Base-by-base conservation (phyloP, 2,888 invertebrate species). In the Lepidonotus clava region DNA sequence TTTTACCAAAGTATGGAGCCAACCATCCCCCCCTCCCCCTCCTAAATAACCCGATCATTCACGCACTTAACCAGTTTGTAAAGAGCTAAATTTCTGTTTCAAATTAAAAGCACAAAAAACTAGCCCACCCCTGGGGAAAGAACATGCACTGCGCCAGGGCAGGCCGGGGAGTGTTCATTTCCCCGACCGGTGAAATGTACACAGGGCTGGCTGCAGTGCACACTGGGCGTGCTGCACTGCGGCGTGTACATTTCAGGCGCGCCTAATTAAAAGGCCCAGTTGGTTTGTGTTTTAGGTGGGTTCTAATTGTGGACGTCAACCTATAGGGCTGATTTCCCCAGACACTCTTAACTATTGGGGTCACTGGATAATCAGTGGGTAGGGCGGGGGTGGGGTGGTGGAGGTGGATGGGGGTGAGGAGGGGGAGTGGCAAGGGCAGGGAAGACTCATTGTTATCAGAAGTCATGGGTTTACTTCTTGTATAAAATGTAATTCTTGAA, bases 51-150 rank as follows among this genome's bases (percentile, higher is more conserved):
- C n/a, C n/a, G n/a, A n/a, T n/a, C n/a, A n/a, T n/a, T n/a, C 36
- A 18, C 14, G 38, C 76, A 76, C 38, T 36, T 76, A 76, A 76
- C 18, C 18, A 36, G 38, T 76, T 76, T 76, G 76, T 18, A 76
- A 76, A 76, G 76, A 6, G 76, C 76, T 38, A 34, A 76, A 76
- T 76, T 76, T 40, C 76, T 76, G 76, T 76, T 76, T 36, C 76
- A 76, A 76, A 76, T 76, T 76, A 76, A 76, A 40, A 36, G 76
- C 38, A 34, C 24, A n/a, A 11, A 28, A 38, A 76, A 40, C n/a
- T 76, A 21, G 40, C 34, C 38, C 40, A 38, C 21, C 38, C 76
- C 40, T 28, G 8, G 61, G 8, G 61, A 6, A 8, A 61, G 61
- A n/a, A n/a, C n/a, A n/a, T n/a, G n/a, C n/a, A n/a, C n/a, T n/a